These are phyloP conservation scores for Zaprionus nigranus DNA, from an alignment of 1,140 invertebrate genomes.

Conservation along the genomic window DNA sequence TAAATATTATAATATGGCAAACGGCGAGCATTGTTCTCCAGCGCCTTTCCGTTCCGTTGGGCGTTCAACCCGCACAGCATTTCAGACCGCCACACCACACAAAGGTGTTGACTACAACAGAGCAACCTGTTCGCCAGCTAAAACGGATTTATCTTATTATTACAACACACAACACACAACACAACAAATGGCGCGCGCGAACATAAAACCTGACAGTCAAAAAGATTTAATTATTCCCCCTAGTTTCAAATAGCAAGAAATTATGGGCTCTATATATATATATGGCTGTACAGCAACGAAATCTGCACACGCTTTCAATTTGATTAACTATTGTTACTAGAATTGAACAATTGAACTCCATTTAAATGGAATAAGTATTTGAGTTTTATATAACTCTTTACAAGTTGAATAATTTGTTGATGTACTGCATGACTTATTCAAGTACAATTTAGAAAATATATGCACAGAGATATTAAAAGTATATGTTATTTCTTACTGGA, in stretches of 20 bases:
- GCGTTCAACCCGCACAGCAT: constrained; percentile 72
- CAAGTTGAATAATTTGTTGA: too few relatives aligned
- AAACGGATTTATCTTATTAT: constrained; percentile 77
- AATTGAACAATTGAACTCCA: background rate
- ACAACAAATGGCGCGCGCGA: constrained; percentile 36
- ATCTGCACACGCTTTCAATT: constrained; percentile 17
- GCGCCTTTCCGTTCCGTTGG: constrained; percentile 56
- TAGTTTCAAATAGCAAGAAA: constrained; percentile 47
- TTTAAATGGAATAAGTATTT: background rate
- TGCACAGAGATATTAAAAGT: too few relatives aligned
- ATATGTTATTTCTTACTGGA: too few relatives aligned
- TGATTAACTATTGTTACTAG: background rate
- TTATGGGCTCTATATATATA: background rate
- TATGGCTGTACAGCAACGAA: background rate
- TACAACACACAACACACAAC: constrained; percentile 47
- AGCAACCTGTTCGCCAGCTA: constrained; percentile 43
- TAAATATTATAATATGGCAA: constrained; percentile 50
- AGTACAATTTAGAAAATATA: too few relatives aligned
- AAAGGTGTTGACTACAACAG: constrained; percentile 33
- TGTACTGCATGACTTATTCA: too few relatives aligned
- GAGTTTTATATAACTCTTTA: background rate
- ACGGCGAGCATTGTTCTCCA: constrained; percentile 69
- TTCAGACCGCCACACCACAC: constrained; percentile 23
- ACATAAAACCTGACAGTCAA: constrained; percentile 55
- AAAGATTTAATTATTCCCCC: constrained; percentile 73